Evolutionary conservation across 1,140 invertebrate species (phyloP), one percentile per base, ranked within the genome.

Genomic region (Mizuhopecten yessoensis): DNA sequence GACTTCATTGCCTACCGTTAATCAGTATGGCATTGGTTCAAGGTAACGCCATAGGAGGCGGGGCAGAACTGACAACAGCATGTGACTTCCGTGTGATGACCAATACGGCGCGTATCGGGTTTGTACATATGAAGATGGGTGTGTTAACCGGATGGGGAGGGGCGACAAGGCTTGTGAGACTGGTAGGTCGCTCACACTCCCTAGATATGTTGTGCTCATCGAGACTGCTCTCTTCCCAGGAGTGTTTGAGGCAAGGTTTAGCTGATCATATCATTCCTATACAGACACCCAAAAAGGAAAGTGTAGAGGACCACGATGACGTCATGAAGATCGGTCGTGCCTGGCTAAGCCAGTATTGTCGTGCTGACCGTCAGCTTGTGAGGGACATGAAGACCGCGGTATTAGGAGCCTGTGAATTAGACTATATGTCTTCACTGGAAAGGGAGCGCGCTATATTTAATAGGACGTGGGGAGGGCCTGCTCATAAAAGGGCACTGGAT

Each of bases 61-160:
- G 97, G 23, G 97, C 97, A 9, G 97, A 98, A 95, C 91, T 98
- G 5, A 93, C 97, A 0, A 96, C 97, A 9, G 96, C 96, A n/a
- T 97, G 97, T 94, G 97, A 98, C 94, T 97, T 97, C 91, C 95
- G 97, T 7, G 89, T 97, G 10, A 96, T 97, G 90, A 96, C 97
- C 0, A 91, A 96, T 5, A 91, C 95, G 34, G 96, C 96, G 0
- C 96, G 95, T 93, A 95, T 97, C 88, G 97, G 97, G 20, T 97
- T 97, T 94, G 97, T 98, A n/a, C 97, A 98, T 91, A 96, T 96
- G 0, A 96, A 95, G 93, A 97, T 98, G 97, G 97, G 97, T 15
- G 95, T 97, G 0, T 96, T 96, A 7, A 96, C 97, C 7, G 97
- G 97, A 0, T 97, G 97, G 97, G 97, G 97, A 33, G 97, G 97